Evolutionary conservation across 2,797 vertebrate species (phyloP).

Genomic region (Neosilurus mollespiculum): DNA sequence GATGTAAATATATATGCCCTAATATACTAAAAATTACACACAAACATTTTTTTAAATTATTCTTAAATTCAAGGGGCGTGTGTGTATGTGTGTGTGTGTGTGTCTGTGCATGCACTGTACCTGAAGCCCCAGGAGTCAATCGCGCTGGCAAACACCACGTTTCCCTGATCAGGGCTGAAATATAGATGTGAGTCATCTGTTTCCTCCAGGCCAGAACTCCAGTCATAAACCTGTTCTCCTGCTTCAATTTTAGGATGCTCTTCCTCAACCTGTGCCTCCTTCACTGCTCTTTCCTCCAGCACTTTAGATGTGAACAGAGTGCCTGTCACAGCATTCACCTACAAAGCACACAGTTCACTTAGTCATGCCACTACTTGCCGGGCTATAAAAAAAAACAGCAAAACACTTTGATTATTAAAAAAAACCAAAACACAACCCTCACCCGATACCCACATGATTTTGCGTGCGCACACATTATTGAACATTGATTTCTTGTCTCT

Average conservation of each 20-base stretch:
- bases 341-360: conserved; percentile 23
- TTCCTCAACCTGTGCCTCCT: conserved; percentile 65
- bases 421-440: neutral
- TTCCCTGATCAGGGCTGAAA: conserved; percentile 93
- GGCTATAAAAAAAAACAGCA: no score
- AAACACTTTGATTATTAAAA: neutral
- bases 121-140: conserved; percentile 97
- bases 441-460: no score
- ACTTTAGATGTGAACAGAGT: conserved; percentile 92
- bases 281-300: conserved; percentile 89
- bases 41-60: neutral
- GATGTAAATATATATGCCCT: neutral
- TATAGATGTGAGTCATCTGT: conserved; percentile 92
- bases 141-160: conserved; percentile 92
- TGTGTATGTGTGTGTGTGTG: neutral
- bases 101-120: conserved; percentile 64
- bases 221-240: conserved; percentile 87
- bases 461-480: no score
- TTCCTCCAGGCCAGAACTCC: conserved; percentile 89
- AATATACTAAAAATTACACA: neutral
- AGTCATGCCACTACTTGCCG: neutral
- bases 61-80: neutral
- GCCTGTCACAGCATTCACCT: conserved; percentile 95
- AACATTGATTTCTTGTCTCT: neutral
- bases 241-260: conserved; percentile 39